Conservation (phyloP, 1,140 invertebrate species). For the Drosophila takahashii region DNA sequence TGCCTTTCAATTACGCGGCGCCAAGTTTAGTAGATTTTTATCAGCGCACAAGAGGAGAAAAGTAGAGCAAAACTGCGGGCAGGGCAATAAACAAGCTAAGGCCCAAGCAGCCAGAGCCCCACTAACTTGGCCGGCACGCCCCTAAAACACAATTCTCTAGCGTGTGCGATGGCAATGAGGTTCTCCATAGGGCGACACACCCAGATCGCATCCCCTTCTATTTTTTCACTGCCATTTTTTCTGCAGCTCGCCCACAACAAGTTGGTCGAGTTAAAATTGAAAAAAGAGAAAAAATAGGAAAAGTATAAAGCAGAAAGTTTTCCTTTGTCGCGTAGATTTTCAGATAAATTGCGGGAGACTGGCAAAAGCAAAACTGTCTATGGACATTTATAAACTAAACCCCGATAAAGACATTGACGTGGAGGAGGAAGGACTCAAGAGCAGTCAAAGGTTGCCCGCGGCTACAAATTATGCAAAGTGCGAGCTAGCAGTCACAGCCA, state of each 20-base stretch:
- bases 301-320: conserved; percentile 28
- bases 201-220: conserved; percentile 20
- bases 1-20: conserved; percentile 60
- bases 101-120: conserved; percentile 18
- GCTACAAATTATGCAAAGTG: conserved; percentile 73
- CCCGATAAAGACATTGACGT: conserved; percentile 15
- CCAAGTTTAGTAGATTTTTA: conserved; percentile 66
- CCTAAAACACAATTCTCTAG: conserved; percentile 31
- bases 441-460: conserved; percentile 47
- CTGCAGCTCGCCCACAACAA: conserved; percentile 32
- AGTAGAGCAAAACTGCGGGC: conserved; percentile 53
- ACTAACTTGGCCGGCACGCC: conserved; percentile 55
- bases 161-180: conserved; percentile 58
- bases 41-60: conserved; percentile 32
- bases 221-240: conserved; percentile 2
- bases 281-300: background rate
- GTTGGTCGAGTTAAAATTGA: conserved; percentile 27
- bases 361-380: conserved; percentile 31
- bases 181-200: conserved; percentile 47
- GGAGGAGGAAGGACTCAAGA: background rate
- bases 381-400: conserved; percentile 33
- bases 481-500: conserved; percentile 27
- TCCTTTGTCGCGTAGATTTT: conserved; percentile 48
- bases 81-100: conserved; percentile 45
- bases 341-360: conserved; percentile 44